These are phyloP conservation scores for Brenthis daphne DNA, from an alignment of 2,888 invertebrate species.

Conservation along the genomic window DNA sequence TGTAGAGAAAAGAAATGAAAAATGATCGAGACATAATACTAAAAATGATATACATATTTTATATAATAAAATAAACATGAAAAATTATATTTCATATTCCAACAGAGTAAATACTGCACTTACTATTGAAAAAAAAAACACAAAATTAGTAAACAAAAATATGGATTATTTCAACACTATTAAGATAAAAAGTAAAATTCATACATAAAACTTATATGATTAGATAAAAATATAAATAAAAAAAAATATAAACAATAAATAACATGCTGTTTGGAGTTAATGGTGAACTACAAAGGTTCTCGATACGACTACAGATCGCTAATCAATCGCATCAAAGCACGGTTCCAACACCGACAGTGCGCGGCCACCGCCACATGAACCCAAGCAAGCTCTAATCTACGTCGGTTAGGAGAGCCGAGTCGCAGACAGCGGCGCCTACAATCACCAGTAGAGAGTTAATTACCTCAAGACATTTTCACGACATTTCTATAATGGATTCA, in stretches of 20 bases:
- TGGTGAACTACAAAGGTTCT: constrained; percentile 14
- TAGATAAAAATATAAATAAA: constrained; percentile 19
- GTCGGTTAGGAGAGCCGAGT: constrained; percentile 49
- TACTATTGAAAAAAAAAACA: background rate
- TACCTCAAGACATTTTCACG: constrained; percentile 82
- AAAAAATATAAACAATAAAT: constrained; percentile 12
- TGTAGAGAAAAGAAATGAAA: background rate
- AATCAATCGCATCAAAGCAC: constrained; percentile 30
- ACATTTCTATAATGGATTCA: constrained; percentile 81
- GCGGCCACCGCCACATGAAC: constrained; percentile 54
- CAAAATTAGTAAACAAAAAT: constrained; percentile 18
- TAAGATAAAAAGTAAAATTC: background rate
- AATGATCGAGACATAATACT: background rate
- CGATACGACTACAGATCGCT: constrained; percentile 25
- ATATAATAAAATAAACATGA: background rate
- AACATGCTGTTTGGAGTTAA: constrained; percentile 38
- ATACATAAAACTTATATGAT: constrained; percentile 14
- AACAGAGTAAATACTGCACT: background rate
- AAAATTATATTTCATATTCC: background rate
- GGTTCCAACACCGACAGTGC: constrained; percentile 65
- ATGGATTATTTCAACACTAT: constrained; percentile 9
- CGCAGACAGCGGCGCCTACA: constrained; percentile 53
- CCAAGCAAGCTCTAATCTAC: constrained; percentile 74
- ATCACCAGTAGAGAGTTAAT: constrained; percentile 81
- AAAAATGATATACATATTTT: background rate